phyloP scores from a whole-genome alignment of 2,797 vertebrate genomes.

The Amazona ochrocephala region DNA sequence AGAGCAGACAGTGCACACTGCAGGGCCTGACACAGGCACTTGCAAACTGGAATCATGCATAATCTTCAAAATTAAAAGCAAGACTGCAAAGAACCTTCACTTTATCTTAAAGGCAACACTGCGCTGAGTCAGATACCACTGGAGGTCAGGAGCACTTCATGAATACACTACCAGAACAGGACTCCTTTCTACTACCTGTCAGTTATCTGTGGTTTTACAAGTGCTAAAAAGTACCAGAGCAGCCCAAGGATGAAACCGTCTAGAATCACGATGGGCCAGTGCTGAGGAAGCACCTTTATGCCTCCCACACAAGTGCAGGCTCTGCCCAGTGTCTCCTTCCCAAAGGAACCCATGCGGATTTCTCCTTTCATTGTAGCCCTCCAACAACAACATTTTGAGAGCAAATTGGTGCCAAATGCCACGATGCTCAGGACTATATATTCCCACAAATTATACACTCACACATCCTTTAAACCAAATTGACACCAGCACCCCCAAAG shows the following conservation, averaged over 20 bases:
- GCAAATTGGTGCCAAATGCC: neutral
- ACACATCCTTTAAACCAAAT: neutral
- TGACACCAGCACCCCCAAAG: neutral
- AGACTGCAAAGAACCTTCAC: neutral
- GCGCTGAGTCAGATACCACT: conserved; percentile 3
- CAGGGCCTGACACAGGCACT: neutral
- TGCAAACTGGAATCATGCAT: neutral
- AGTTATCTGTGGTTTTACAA: neutral
- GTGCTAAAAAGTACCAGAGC: neutral
- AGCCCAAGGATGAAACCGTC: neutral
- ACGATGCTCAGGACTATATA: neutral
- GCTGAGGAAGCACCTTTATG: neutral
- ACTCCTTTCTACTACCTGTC: neutral
- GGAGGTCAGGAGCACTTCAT: conserved; percentile 53
- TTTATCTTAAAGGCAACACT: neutral
- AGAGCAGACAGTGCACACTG: neutral
- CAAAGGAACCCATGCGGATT: neutral
- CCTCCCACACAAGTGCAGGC: neutral
- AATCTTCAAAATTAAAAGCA: neutral
- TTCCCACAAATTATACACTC: neutral
- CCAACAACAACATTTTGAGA: neutral
- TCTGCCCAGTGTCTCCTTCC: neutral
- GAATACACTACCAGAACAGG: neutral
- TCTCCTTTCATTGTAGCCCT: neutral
- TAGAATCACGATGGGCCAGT: fast-evolving